A percentile compares a stretch with the other conserved stretches of the same genome.
These are phyloP conservation scores for Mesoclemmys tuberculata DNA, from an alignment of 2,113 vertebrate genomes.

Conservation along the genomic window DNA sequence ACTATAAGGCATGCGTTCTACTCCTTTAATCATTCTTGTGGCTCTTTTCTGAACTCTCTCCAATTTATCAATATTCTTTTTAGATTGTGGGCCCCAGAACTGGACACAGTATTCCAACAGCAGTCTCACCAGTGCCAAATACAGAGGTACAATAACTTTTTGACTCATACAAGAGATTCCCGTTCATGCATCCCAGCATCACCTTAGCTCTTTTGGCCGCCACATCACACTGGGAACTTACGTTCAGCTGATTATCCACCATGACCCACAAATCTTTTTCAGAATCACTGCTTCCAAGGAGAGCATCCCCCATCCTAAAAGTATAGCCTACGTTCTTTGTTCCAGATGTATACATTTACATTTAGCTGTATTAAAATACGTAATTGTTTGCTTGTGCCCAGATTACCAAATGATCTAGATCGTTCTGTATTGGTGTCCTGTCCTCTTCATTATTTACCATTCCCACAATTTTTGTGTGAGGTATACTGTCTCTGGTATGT, in stretches of 20 bases:
- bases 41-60: neutral
- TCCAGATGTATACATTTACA: neutral
- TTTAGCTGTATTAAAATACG: neutral
- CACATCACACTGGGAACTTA: neutral
- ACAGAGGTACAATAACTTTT: too few relatives aligned
- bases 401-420: neutral
- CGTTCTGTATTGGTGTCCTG: neutral
- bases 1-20: neutral
- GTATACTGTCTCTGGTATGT: neutral
- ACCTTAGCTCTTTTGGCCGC: neutral
- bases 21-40: neutral
- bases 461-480: neutral
- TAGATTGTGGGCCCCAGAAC: neutral
- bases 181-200: neutral
- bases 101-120: neutral
- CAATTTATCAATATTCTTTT: neutral
- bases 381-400: neutral
- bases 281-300: neutral
- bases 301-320: neutral
- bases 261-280: neutral
- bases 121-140: neutral
- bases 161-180: neutral
- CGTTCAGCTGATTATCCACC: neutral
- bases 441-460: neutral
- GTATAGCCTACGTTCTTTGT: neutral